These are phyloP conservation scores for Diachasma alloeum DNA, from an alignment of 1,140 invertebrate genomes.

Conservation along the genomic window DNA sequence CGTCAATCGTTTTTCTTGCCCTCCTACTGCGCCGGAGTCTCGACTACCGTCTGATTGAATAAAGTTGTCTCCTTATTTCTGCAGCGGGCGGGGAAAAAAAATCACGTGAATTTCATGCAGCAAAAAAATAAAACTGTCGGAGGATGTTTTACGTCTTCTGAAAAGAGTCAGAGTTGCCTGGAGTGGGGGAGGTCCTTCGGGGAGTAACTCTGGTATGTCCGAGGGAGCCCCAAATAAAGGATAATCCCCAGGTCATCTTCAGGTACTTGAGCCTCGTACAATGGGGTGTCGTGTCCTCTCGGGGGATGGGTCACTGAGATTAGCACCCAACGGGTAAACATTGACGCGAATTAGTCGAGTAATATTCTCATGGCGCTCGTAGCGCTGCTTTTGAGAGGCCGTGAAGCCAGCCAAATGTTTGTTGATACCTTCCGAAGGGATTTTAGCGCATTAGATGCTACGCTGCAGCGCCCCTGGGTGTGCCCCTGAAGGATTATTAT, in stretches of 20 bases:
- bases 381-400: not conserved
- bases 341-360: not conserved
- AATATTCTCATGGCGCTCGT: not conserved
- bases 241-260: conserved; percentile 23
- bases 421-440: not conserved
- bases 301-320: not conserved
- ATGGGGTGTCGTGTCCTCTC: not conserved
- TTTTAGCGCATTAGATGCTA: not conserved
- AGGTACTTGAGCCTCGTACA: not conserved
- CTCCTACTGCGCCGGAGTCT: not conserved
- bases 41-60: not conserved
- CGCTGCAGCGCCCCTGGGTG: not conserved
- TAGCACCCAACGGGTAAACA: not conserved
- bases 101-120: not conserved
- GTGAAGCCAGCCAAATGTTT: not conserved
- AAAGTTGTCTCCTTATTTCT: not conserved
- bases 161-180: not conserved
- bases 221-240: not conserved
- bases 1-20: not conserved
- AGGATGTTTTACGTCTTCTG: not conserved
- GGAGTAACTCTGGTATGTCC: not conserved
- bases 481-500: not conserved
- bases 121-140: not conserved
- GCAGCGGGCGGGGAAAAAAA: not conserved
- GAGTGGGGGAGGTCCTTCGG: not conserved